Conservation (phyloP, 2,113 vertebrate genomes). For the Zosterops borbonicus region DNA sequence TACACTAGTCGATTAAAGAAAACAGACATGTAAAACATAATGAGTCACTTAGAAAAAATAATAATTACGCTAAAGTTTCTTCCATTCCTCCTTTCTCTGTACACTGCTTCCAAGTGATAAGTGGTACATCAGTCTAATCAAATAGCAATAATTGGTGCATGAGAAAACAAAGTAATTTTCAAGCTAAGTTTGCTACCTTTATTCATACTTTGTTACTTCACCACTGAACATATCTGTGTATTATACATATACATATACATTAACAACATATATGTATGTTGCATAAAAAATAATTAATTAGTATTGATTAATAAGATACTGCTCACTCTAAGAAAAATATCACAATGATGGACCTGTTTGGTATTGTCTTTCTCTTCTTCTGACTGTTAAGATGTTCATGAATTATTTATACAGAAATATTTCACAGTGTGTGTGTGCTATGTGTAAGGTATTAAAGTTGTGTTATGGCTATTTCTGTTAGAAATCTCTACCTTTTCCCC, state of each 20-base stretch:
- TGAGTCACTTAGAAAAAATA: neutral
- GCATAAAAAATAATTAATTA: neutral
- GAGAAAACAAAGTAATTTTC: constrained; percentile 6
- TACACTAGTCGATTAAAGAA: constrained; percentile 49
- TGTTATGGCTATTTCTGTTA: neutral
- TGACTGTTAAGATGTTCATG: neutral
- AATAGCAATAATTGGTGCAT: constrained; percentile 17
- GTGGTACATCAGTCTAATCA: neutral
- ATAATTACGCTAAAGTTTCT: constrained; percentile 28
- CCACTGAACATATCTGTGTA: neutral
- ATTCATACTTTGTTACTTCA: neutral
- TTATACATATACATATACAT: neutral
- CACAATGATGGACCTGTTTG: neutral
- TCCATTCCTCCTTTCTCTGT: neutral
- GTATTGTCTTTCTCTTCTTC: neutral
- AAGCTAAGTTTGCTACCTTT: neutral
- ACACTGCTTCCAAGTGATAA: neutral
- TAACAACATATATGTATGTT: neutral
- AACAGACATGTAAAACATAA: constrained; percentile 38
- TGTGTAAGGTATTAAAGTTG: neutral
- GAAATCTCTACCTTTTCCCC: neutral
- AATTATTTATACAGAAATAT: neutral
- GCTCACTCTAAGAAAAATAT: neutral
- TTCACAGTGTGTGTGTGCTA: neutral
- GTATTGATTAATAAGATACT: neutral